Evolutionary conservation across 2,888 invertebrate species (phyloP).

Genomic region (Unio pictorum): DNA sequence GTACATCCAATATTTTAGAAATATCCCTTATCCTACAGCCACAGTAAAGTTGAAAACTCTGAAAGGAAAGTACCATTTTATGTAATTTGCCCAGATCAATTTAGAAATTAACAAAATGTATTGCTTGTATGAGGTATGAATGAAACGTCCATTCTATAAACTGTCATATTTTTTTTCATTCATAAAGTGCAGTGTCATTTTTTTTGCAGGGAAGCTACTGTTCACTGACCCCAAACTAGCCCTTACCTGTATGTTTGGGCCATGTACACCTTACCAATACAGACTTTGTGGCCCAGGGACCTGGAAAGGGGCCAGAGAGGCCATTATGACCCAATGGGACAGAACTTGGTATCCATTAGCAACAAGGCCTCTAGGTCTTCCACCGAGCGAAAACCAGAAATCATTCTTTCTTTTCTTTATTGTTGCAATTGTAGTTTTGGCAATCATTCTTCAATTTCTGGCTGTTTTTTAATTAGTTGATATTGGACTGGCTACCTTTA

Average conservation of each 20-base stretch:
- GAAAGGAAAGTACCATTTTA: too few relatives aligned
- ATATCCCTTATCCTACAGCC: too few relatives aligned
- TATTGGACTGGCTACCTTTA: too few relatives aligned
- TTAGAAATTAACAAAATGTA: too few relatives aligned
- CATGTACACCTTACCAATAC: slow-evolving; percentile 69
- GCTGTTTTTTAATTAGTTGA: too few relatives aligned
- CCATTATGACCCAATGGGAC: slow-evolving; percentile 68
- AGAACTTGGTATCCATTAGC: slow-evolving; percentile 43
- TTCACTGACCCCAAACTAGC: slow-evolving; percentile 58
- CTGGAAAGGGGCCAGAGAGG: slow-evolving; percentile 72
- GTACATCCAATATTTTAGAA: too few relatives aligned
- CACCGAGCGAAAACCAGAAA: background rate
- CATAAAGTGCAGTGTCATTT: too few relatives aligned
- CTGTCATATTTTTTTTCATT: background rate
- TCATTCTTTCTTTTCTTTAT: too few relatives aligned
- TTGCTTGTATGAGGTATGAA: background rate
- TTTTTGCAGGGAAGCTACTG: slow-evolving; percentile 47
- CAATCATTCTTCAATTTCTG: too few relatives aligned
- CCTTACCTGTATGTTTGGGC: slow-evolving; percentile 59
- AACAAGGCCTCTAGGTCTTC: slow-evolving; percentile 25
- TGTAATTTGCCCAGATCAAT: too few relatives aligned
- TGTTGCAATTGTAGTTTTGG: too few relatives aligned
- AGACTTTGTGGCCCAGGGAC: slow-evolving; percentile 70
- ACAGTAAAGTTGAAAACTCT: too few relatives aligned
- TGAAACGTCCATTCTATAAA: background rate